Percentiles rank a stretch among this genome's conserved stretches.
These are phyloP conservation scores for Camponotus floridanus DNA, from an alignment of 1,140 invertebrate genomes.

Conservation along the genomic window DNA sequence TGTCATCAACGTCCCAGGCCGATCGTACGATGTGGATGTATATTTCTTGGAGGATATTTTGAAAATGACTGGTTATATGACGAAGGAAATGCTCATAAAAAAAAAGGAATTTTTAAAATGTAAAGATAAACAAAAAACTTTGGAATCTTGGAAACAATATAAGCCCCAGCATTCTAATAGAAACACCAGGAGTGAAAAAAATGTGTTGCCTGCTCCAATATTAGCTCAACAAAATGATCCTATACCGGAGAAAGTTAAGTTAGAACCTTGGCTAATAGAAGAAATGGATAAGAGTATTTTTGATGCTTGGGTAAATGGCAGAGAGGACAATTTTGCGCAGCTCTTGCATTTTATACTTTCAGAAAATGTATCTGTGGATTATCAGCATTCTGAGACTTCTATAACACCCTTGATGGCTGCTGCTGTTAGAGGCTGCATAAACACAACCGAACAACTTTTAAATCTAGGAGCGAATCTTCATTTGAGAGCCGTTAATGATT, in stretches of 20 bases:
- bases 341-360: slow-evolving; percentile 91
- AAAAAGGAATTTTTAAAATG: slow-evolving; percentile 84
- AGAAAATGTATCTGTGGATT: slow-evolving; percentile 90
- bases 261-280: slow-evolving; percentile 86
- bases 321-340: slow-evolving; percentile 89
- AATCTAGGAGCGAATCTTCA: slow-evolving; percentile 90
- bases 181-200: slow-evolving; percentile 67
- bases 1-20: slow-evolving; percentile 93
- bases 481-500: slow-evolving; percentile 89
- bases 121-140: slow-evolving; percentile 85
- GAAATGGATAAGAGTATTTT: slow-evolving; percentile 89
- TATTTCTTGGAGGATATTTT: slow-evolving; percentile 95
- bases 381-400: slow-evolving; percentile 89
- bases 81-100: slow-evolving; percentile 88
- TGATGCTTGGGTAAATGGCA: slow-evolving; percentile 88
- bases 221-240: slow-evolving; percentile 80
- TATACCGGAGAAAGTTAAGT: slow-evolving; percentile 85
- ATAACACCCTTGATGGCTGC: slow-evolving; percentile 93
- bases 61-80: slow-evolving; percentile 90
- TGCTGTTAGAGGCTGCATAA: slow-evolving; percentile 89
- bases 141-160: slow-evolving; percentile 86
- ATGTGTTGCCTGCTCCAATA: slow-evolving; percentile 78
- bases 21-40: slow-evolving; percentile 92
- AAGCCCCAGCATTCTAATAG: slow-evolving; percentile 63
- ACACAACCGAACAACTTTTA: slow-evolving; percentile 90